Base-by-base conservation (phyloP, 2,113 vertebrate species). In the Lichenostomus cassidix region DNA sequence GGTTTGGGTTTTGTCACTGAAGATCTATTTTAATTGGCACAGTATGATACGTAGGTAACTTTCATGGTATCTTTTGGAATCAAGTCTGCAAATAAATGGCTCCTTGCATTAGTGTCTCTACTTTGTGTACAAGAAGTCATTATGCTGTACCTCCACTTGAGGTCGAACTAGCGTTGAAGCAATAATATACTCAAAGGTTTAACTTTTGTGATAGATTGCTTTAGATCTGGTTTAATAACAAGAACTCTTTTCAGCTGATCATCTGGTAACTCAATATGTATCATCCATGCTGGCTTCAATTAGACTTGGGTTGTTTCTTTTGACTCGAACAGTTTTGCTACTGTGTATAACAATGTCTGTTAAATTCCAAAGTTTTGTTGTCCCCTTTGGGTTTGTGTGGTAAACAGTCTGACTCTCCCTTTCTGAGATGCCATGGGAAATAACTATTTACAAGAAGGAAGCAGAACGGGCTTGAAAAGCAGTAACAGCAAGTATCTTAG, bases 401-500 rank as follows among this genome's bases (percentile, higher is more conserved):
- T 78, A 68, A 94, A 70, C 56, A 83, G 12, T 83, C 39, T 83
- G 88, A 70, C 62, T 92, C 53, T 87, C 60, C 69, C 8, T 60
- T 73, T 78, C 59, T 86, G 83, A 91, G 83, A 75, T 89, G 83
- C 93, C n/a, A 41, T 80, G 62, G 76, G 37, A 90, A 78, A 52
- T 70, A 81, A 83, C 67, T 67, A 9, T 81, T 91, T 85, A 70
- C 68, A 52, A 7, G 62, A 64, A 96, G 25, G 62, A 92, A 95
- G 79, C 76, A 85, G 92, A 85, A 83, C 31, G 87, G 65, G 78
- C 18, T 75, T 80, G 91, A 73, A 91, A 85, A 95, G 68, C 71
- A 88, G 68, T 90, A 93, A 95, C 64, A 89, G 73, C 85, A 90
- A 88, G 71, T 92, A 65, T 81, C 27, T 83, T 91, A 92, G 88